Evolutionary conservation across 2,888 invertebrate genomes (phyloP), one percentile per base, ranked within the genome.

Genomic region (Parasteatoda lunata): DNA sequence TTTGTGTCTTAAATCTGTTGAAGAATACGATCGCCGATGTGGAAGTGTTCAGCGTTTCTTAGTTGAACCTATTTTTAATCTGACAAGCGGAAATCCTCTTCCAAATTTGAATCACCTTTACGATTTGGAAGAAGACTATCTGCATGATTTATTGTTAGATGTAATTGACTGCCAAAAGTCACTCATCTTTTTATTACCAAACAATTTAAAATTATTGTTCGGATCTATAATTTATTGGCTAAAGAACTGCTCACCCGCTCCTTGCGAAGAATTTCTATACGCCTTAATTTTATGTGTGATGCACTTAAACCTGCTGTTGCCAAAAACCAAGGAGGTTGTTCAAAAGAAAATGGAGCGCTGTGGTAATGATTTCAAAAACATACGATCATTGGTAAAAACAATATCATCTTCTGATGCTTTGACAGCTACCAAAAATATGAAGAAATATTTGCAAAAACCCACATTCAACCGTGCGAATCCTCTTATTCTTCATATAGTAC

Each of bases 401-500:
- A 7, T 89, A 49, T 66, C 51, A 11, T 9, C 59, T 11, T 52
- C 72, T 45, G 80, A 80, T 9, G 51, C 70, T n/a, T 13, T 68
- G 45, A 49, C 5, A 49, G 79, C 68, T 65, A 71, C 54, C 30
- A 66, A 89, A 88, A 72, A 87, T 90, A 70, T 84, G 79, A 65
- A 90, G 30, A 89, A 90, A 65, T 90, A 90, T 79, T 75, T 89
- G 6, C 78, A 88, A 7, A 76, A 78, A 9, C 90, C 89, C 8
- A 54, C 76, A 30, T 85, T 89, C 49, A 90, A 89, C 73, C 68
- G 85, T 59, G 89, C 88, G n/a, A 89, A 89, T 69, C 87, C 75
- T 7, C 89, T 91, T 7, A 88, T 90, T 30, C 77, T 89, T 3
- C 59, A 77, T 5, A 78, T 90, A 49, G 81, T 91, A 65, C 92